A percentile compares a stretch with the other conserved stretches of the same genome.
Conservation (phyloP, 2,888 invertebrate species). For the Caenorhabditis japonica region DNA sequence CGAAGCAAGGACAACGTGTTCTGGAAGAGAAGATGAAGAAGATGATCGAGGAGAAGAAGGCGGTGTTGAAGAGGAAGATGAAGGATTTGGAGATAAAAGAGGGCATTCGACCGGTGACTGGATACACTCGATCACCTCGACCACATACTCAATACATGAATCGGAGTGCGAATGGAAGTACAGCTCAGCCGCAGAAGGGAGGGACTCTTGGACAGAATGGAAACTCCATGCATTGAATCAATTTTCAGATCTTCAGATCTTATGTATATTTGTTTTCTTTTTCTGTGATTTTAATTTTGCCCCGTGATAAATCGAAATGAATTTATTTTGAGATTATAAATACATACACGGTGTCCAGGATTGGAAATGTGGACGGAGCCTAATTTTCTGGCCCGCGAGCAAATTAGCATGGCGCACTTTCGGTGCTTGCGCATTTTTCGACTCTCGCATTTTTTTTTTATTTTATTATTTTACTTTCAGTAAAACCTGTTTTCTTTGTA, state of each 20-base stretch:
- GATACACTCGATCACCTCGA: constrained; percentile 43
- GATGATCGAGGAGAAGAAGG: constrained; percentile 58
- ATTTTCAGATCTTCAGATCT: not conserved
- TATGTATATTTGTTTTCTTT: not conserved
- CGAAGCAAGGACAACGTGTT: constrained; percentile 39
- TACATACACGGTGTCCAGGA: no score
- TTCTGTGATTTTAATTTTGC: constrained; percentile 13
- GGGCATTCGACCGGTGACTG: constrained; percentile 52
- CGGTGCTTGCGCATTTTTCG: no score
- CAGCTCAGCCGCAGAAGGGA: no score
- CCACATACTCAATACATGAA: constrained; percentile 51
- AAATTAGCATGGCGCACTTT: no score
- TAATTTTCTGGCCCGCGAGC: no score
- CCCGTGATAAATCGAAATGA: constrained; percentile 1
- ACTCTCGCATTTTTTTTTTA: no score
- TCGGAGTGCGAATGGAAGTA: constrained; percentile 5
- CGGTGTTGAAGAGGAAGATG: constrained; percentile 56
- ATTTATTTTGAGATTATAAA: not conserved
- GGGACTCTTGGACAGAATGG: constrained; percentile 8
- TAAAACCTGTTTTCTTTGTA: no score
- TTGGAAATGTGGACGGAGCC: no score
- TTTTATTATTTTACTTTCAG: no score
- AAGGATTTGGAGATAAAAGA: constrained; percentile 55
- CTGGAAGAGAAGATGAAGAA: constrained; percentile 53
- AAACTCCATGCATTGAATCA: constrained; percentile 3